phyloP scores from a whole-genome alignment of 2,888 invertebrate species.

The Sesia bembeciformis region DNA sequence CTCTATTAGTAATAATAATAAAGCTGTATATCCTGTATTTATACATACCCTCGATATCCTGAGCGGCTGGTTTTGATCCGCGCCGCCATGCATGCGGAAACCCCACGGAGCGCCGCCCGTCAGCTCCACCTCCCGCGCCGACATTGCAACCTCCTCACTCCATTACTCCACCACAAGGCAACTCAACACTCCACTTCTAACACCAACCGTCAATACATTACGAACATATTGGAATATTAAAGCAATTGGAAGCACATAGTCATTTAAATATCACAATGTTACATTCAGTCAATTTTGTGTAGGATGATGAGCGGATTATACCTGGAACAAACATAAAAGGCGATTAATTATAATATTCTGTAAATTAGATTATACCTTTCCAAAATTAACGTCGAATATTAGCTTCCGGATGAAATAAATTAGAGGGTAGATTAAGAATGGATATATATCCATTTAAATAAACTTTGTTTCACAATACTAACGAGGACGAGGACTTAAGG shows the following conservation, averaged over 20 bases:
- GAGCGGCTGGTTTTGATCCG: slow-evolving; percentile 84
- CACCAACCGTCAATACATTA: slow-evolving; percentile 24
- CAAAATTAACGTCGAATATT: no score
- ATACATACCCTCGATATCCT: slow-evolving; percentile 85
- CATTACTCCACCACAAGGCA: slow-evolving; percentile 33
- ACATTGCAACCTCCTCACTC: slow-evolving; percentile 70
- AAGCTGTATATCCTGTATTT: slow-evolving; percentile 5
- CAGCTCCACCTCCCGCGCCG: slow-evolving; percentile 81
- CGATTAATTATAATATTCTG: not conserved
- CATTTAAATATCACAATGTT: slow-evolving; percentile 39
- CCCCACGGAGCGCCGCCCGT: slow-evolving; percentile 92
- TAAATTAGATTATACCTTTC: no score
- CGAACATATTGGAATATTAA: slow-evolving; percentile 22
- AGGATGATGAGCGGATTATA: slow-evolving; percentile 4
- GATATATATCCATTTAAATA: no score
- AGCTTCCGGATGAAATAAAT: no score
- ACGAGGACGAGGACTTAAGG: no score
- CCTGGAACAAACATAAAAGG: slow-evolving; percentile 34
- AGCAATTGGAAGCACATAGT: slow-evolving; percentile 40
- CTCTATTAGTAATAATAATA: not conserved
- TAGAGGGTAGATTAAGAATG: no score
- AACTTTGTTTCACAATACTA: no score
- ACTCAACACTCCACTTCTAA: slow-evolving; percentile 17
- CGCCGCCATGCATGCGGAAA: slow-evolving; percentile 90
- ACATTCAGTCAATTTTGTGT: slow-evolving; percentile 24